Evolutionary conservation across 2,113 vertebrate genomes (phyloP), one percentile per base, ranked within the genome.

Genomic region (Cyanoramphus novaezelandiae): DNA sequence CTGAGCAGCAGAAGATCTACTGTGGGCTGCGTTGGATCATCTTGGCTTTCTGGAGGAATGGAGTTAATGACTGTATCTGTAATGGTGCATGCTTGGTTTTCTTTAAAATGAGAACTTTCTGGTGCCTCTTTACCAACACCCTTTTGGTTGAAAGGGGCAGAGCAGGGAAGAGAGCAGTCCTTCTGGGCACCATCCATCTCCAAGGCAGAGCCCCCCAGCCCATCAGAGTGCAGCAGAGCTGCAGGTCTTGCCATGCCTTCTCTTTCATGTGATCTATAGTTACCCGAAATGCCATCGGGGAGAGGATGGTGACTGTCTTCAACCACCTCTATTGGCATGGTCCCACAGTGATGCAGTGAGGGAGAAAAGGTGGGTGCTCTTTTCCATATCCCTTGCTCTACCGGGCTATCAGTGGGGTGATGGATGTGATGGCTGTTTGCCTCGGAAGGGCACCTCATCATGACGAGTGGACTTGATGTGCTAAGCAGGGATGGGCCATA

Each of bases 391-490:
- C 29, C 72, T 28, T 46, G 74, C 50, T 96, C 85, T n/a, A 2
- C 27, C 2, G 69, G 55, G 44, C n/a, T 92, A 11, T 33, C 0
- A 3, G 46, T 10, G 17, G 52, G 53, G 12, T 33, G 49, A 24
- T 11, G 46, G 44, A 19, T 4, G 1, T 1, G 37, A 6, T 5
- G 39, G 43, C 82, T 77, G 50, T 39, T 65, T 17, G 69, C n/a
- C 29, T 69, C 46, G 0, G 79, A 49, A 64, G 65, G 29, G 64
- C 71, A 71, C 1, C 39, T 72, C 41, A 43, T 79, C 7, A 17
- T 13, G 37, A 76, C 0, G 0, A 53, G 70, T 3, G 78, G 43
- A 7, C 21, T 50, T 0, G 78, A 53, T 3, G 76, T 0, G 0
- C 49, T 29, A 24, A 70, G 59, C 20, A 33, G 37, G 29, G 24